Conservation (phyloP, 2,113 vertebrate species). For the Silurus asotus region DNA sequence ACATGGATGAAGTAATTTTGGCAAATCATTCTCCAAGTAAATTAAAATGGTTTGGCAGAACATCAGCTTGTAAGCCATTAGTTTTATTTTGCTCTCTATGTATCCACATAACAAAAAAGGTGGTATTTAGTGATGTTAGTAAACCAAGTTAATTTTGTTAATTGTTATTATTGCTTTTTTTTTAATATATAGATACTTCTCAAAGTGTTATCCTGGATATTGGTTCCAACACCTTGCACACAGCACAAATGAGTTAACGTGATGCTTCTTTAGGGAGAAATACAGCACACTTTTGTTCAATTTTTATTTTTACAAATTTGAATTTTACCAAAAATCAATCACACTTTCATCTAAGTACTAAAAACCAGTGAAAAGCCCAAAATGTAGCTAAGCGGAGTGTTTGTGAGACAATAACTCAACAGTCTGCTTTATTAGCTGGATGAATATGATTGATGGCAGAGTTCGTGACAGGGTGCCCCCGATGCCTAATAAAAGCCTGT, state of each 20-base stretch:
- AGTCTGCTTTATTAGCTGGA: neutral
- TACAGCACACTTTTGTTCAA: too few relatives aligned
- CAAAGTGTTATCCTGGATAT: neutral
- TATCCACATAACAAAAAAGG: neutral
- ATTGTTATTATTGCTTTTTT: too few relatives aligned
- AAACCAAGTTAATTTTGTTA: too few relatives aligned
- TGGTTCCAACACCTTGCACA: neutral
- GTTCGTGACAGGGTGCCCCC: conserved; percentile 10
- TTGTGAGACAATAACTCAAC: neutral
- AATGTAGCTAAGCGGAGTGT: neutral
- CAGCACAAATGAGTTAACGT: neutral
- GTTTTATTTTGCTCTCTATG: neutral
- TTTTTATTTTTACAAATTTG: too few relatives aligned
- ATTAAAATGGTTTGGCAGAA: conserved; percentile 34
- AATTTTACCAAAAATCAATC: neutral
- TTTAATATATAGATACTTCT: neutral
- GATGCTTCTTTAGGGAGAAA: neutral
- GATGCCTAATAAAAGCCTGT: conserved; percentile 1
- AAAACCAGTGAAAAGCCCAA: neutral
- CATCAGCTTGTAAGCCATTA: conserved; percentile 34
- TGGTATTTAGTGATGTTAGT: too few relatives aligned
- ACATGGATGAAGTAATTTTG: conserved; percentile 15
- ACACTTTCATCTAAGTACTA: neutral
- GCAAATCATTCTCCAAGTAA: conserved; percentile 40
- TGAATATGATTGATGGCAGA: conserved; percentile 5